A percentile compares a stretch with the other conserved stretches of the same genome.
Evolutionary conservation across 2,888 invertebrate species (phyloP).

Genomic region (Fragum whitleyi): DNA sequence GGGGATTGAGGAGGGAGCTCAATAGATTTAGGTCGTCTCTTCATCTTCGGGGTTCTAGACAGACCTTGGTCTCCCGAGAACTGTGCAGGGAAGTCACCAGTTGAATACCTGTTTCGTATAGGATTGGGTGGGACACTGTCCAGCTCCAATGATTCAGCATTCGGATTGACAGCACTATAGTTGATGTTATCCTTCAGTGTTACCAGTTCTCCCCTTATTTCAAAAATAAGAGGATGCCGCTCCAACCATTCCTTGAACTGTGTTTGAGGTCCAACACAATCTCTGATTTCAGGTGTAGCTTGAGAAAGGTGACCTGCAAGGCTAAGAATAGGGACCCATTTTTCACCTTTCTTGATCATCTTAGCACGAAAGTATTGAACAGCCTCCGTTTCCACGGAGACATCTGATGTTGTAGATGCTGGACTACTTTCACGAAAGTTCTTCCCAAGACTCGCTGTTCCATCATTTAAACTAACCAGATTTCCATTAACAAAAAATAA

Average conservation of each 20-base stretch:
- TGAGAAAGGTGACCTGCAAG: constrained; percentile 98
- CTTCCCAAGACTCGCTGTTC: constrained; percentile 83
- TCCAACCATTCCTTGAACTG: constrained; percentile 84
- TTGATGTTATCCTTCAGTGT: constrained; percentile 82
- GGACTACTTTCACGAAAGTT: constrained; percentile 81
- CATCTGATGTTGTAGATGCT: constrained; percentile 81
- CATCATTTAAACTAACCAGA: constrained; percentile 81
- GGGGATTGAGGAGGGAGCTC: constrained; percentile 72
- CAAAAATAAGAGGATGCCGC: constrained; percentile 85
- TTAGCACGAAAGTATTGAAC: constrained; percentile 98
- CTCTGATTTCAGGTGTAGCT: constrained; percentile 97
- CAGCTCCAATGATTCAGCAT: constrained; percentile 75
- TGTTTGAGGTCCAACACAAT: constrained; percentile 85
- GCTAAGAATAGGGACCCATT: constrained; percentile 98
- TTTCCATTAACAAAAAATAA: constrained; percentile 95
- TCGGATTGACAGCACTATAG: constrained; percentile 78
- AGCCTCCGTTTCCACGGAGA: constrained; percentile 92
- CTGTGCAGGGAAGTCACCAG: constrained; percentile 42
- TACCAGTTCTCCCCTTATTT: constrained; percentile 84
- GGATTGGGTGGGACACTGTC: constrained; percentile 47
- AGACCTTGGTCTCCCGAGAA: constrained; percentile 52
- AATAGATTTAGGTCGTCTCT: constrained; percentile 77
- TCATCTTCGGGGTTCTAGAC: constrained; percentile 72
- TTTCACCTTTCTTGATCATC: constrained; percentile 96
- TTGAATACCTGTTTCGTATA: constrained; percentile 44